A percentile compares a stretch with the other conserved stretches of the same genome.
Evolutionary conservation across 1,140 invertebrate species (phyloP).

Genomic region (Heliconius melpomene): DNA sequence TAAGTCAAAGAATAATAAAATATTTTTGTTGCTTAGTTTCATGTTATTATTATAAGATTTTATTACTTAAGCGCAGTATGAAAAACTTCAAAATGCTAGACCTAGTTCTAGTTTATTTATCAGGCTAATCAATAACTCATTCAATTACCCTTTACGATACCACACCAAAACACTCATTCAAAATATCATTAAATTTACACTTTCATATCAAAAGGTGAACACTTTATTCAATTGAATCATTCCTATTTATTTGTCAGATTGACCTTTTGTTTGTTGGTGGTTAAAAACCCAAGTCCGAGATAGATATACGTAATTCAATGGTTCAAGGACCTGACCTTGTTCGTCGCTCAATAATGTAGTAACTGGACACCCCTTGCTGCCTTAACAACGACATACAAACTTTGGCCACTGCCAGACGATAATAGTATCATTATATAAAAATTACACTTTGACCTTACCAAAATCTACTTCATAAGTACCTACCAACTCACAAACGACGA

Average conservation of each 20-base stretch:
- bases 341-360: constrained; percentile 62
- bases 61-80: too few relatives aligned
- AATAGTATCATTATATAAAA: neutral
- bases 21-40: too few relatives aligned
- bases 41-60: too few relatives aligned
- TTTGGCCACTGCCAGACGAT: constrained; percentile 22
- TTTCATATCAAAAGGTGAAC: neutral
- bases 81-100: too few relatives aligned
- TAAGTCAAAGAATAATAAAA: too few relatives aligned
- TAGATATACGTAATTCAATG: constrained; percentile 41
- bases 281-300: constrained; percentile 55
- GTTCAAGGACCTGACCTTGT: constrained; percentile 73
- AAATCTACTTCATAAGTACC: neutral
- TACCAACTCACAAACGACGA: neutral
- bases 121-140: neutral
- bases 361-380: constrained; percentile 49
- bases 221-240: too few relatives aligned
- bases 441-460: constrained; percentile 4
- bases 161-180: neutral
- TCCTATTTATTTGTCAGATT: constrained; percentile 25
- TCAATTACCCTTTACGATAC: neutral
- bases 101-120: too few relatives aligned
- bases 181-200: neutral
- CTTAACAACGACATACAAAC: constrained; percentile 42
- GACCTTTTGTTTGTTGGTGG: constrained; percentile 46